A percentile compares a stretch with the other conserved stretches of the same genome.
These are phyloP conservation scores for Threskiornis aethiopicus DNA, from an alignment of 2,797 vertebrate species.

Conservation along the genomic window DNA sequence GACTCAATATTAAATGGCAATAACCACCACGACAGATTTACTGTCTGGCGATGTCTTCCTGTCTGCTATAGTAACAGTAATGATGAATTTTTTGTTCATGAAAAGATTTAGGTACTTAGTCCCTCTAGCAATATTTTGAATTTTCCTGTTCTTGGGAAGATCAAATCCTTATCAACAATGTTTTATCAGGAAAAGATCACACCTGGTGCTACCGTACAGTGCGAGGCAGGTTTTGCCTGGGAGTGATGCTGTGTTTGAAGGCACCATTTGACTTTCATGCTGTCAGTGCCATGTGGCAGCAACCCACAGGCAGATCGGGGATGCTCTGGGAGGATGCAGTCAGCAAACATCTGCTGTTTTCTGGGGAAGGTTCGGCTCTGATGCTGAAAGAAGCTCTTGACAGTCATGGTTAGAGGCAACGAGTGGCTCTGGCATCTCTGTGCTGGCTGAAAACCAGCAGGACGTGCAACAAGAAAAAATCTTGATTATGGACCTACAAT, in stretches of 20 bases:
- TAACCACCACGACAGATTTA: constrained; percentile 61
- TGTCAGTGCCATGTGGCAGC: background rate
- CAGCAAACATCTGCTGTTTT: background rate
- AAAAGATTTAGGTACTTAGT: constrained; percentile 4
- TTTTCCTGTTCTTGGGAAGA: constrained; percentile 13
- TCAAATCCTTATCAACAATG: background rate
- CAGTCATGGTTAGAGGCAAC: background rate
- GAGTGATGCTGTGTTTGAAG: background rate
- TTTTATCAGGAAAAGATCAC: background rate
- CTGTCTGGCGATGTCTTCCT: constrained; percentile 28
- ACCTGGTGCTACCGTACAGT: background rate
- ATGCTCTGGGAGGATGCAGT: background rate
- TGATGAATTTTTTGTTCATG: constrained; percentile 29
- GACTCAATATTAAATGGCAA: constrained; percentile 66
- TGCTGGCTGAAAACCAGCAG: background rate
- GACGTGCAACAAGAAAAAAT: background rate
- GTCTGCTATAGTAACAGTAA: background rate
- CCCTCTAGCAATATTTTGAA: background rate
- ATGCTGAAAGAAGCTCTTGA: background rate
- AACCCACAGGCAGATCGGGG: background rate
- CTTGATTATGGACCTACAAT: background rate
- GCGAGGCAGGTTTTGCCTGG: background rate
- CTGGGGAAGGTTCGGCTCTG: background rate
- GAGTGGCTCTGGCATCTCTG: background rate
- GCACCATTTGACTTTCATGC: background rate